Evolutionary conservation across 2,888 invertebrate genomes (phyloP).

Genomic region (Caenorhabditis virilis): DNA sequence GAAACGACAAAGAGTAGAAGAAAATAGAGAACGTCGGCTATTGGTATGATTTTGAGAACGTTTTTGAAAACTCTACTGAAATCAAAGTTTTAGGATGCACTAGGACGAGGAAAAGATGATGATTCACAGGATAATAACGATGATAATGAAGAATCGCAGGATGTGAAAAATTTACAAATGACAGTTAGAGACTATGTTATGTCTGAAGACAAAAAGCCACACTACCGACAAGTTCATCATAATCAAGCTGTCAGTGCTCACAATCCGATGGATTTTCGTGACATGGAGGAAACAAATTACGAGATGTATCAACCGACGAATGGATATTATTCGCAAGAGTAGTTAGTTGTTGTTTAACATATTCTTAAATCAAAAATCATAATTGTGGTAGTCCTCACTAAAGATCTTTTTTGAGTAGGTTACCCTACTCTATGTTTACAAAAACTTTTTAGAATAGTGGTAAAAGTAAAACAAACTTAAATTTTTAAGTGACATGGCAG

Average conservation of each 20-base stretch:
- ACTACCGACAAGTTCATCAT: too few relatives aligned
- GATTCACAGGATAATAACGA: constrained; percentile 20
- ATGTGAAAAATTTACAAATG: background rate
- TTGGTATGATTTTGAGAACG: constrained; percentile 10
- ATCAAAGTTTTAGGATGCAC: constrained; percentile 10
- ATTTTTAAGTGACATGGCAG: too few relatives aligned
- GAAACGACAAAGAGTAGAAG: constrained; percentile 65
- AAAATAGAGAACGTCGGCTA: constrained; percentile 55
- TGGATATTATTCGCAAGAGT: constrained; percentile 6
- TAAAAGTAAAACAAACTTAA: too few relatives aligned
- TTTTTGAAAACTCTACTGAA: background rate
- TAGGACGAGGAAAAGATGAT: constrained; percentile 17
- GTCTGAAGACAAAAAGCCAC: background rate
- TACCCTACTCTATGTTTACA: too few relatives aligned
- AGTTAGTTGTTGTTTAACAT: constrained; percentile 12
- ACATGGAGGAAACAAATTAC: too few relatives aligned
- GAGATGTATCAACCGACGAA: background rate
- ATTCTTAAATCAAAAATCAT: too few relatives aligned
- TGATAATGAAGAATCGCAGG: constrained; percentile 14
- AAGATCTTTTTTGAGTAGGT: too few relatives aligned
- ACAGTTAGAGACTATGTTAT: constrained; percentile 19
- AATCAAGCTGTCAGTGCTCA: too few relatives aligned
- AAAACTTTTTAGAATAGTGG: too few relatives aligned
- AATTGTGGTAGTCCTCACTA: too few relatives aligned
- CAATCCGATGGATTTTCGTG: too few relatives aligned